Conservation (phyloP, 2,113 vertebrate genomes). For the Petrocephalus zakoni region DNA sequence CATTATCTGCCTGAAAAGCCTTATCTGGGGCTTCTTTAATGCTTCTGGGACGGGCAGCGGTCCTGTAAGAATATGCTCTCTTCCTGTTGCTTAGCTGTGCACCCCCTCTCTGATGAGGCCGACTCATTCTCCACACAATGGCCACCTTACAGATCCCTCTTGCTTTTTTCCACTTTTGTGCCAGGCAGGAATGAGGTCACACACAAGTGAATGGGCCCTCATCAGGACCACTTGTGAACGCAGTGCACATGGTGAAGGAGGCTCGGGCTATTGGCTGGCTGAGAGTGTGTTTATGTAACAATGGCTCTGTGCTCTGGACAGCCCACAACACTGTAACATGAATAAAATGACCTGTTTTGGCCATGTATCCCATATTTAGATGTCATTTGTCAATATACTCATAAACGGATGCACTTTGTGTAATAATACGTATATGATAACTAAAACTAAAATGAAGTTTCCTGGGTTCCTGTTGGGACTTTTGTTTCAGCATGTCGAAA, state of each 20-base stretch:
- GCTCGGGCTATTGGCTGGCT: neutral
- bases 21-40: neutral
- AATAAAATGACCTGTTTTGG: neutral
- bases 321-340: neutral
- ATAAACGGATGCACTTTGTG: neutral
- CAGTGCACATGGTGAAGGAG: neutral
- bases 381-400: neutral
- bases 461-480: slow-evolving; percentile 16
- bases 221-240: neutral
- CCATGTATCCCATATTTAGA: neutral
- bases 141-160: neutral
- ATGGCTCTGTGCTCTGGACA: neutral
- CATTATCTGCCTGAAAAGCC: neutral
- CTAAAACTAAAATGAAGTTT: neutral
- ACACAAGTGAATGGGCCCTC: neutral
- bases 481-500: neutral
- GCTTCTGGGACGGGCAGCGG: neutral
- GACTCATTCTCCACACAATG: neutral
- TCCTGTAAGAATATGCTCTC: neutral
- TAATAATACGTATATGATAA: neutral
- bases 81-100: neutral
- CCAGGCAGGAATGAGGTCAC: neutral
- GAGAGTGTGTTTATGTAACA: neutral
- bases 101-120: neutral
- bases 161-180: neutral